Percentiles rank a stretch among this genome's conserved stretches.
Evolutionary conservation across 2,113 vertebrate genomes (phyloP).

Genomic region (Natator depressus): DNA sequence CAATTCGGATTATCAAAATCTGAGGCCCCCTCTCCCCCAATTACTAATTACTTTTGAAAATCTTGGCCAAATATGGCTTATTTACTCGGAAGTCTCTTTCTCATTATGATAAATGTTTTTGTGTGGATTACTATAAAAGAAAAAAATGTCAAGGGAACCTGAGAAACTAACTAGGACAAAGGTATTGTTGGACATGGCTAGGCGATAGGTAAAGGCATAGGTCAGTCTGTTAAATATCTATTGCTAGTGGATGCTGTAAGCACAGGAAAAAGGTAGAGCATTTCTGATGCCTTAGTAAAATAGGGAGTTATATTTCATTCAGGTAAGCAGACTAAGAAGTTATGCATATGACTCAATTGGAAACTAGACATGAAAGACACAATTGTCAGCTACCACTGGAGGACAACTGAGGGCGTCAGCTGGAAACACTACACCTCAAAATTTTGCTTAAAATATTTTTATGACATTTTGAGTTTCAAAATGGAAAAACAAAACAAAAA

Average conservation of each 20-base stretch:
- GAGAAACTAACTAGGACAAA: not conserved
- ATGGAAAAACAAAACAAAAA: fast-evolving
- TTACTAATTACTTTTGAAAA: not conserved
- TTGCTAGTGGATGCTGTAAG: not conserved
- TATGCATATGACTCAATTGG: not conserved
- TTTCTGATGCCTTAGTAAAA: not conserved
- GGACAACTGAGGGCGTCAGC: not conserved
- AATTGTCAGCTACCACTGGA: not conserved
- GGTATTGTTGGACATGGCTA: not conserved
- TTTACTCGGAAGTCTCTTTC: not conserved
- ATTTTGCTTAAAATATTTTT: not conserved
- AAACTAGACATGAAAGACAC: not conserved
- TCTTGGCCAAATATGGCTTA: not conserved
- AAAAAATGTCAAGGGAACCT: not conserved
- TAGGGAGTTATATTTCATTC: not conserved
- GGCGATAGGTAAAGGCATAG: not conserved
- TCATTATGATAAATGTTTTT: not conserved
- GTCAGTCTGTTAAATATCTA: not conserved
- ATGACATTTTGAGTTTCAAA: not conserved
- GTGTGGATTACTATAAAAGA: not conserved
- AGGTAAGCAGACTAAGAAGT: not conserved
- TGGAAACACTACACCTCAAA: not conserved
- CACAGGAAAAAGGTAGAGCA: not conserved
- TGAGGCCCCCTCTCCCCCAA: not conserved
- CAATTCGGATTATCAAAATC: not conserved